Evolutionary conservation across 2,797 vertebrate species (phyloP).

Genomic region (Petrocephalus schoutedeni): DNA sequence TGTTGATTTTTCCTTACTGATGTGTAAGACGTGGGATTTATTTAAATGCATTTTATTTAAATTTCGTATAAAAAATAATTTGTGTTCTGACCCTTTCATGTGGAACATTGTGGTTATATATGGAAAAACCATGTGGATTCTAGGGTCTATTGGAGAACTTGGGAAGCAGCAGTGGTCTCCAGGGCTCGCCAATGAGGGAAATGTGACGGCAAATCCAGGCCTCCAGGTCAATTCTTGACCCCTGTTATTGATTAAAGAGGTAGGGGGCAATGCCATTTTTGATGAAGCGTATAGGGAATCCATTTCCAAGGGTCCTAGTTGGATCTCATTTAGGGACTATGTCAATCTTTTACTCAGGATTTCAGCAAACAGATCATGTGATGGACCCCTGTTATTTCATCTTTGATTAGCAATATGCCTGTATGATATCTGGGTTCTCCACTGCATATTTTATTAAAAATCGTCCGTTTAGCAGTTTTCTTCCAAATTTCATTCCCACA

Average conservation of each 20-base stretch:
- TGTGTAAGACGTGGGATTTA: not conserved
- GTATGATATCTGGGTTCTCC: not conserved
- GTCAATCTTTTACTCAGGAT: not conserved
- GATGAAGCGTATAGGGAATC: not conserved
- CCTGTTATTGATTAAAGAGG: not conserved
- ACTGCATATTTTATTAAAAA: not conserved
- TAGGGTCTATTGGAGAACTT: not conserved
- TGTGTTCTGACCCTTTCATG: not conserved
- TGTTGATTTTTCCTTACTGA: not conserved
- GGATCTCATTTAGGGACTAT: not conserved
- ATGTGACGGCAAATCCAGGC: not conserved
- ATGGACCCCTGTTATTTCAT: not conserved
- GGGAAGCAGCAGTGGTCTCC: not conserved
- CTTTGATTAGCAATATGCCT: not conserved
- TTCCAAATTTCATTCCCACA: not conserved
- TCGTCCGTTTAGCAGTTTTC: not conserved
- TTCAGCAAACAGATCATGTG: not conserved
- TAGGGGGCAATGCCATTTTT: not conserved
- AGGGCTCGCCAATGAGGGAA: not conserved
- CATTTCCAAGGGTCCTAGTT: not conserved
- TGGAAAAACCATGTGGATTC: not conserved
- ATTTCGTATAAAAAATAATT: not conserved
- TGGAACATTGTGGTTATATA: not conserved
- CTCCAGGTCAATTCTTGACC: not conserved
- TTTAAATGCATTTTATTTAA: not conserved